These are phyloP conservation scores for Melanotaenia pygmaea DNA, from an alignment of 2,797 vertebrate genomes.

Conservation along the genomic window DNA sequence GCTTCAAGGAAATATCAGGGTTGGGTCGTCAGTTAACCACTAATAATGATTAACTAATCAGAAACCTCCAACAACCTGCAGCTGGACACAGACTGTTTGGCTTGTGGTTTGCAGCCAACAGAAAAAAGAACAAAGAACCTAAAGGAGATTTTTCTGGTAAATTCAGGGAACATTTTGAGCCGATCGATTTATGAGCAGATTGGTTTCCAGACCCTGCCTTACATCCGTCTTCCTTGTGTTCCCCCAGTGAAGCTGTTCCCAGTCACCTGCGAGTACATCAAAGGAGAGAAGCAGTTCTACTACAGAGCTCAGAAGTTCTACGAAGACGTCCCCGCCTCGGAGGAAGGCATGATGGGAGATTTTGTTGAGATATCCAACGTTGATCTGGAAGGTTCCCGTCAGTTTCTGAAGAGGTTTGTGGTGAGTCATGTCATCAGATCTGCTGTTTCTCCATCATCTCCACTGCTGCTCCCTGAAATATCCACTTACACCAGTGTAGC, in stretches of 20 bases:
- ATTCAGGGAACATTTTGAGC: background rate
- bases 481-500: background rate
- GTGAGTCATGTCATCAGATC: conserved; percentile 78
- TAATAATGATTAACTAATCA: too few species aligned
- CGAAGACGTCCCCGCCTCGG: conserved; percentile 90
- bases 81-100: too few species aligned
- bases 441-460: background rate
- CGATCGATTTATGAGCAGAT: too few species aligned
- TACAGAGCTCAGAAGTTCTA: conserved; percentile 94
- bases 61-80: too few species aligned
- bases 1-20: too few species aligned
- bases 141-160: background rate
- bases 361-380: conserved; percentile 89
- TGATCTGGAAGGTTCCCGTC: conserved; percentile 89
- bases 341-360: conserved; percentile 98
- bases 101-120: too few species aligned
- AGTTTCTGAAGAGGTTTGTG: conserved; percentile 94
- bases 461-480: too few species aligned
- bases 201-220: background rate
- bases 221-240: background rate
- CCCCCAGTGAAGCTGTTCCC: conserved; percentile 93
- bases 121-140: too few species aligned
- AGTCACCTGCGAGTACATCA: conserved; percentile 93
- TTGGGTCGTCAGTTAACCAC: too few species aligned
- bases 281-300: conserved; percentile 97